Conservation (phyloP, 2,113 vertebrate species). For the Jaculus jaculus region DNA sequence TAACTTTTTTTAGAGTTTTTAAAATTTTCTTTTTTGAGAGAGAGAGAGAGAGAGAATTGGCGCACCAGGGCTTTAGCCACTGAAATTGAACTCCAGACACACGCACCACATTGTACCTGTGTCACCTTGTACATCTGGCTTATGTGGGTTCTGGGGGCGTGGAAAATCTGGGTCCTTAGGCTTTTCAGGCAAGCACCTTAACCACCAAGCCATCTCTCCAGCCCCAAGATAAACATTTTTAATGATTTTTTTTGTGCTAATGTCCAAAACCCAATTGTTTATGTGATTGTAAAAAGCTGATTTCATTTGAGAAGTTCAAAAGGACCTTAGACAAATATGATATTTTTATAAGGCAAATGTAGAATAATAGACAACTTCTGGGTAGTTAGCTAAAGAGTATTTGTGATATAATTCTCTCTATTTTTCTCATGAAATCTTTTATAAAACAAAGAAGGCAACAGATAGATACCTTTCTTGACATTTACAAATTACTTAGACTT, state of each 20-base stretch:
- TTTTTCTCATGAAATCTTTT: not conserved
- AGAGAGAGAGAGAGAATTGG: no score
- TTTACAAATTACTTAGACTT: rapidly evolving
- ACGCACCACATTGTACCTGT: no score
- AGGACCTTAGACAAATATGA: not conserved
- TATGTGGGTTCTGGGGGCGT: no score
- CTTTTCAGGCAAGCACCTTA: no score
- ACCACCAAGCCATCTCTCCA: no score
- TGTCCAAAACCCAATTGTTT: not conserved
- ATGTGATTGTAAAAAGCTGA: rapidly evolving
- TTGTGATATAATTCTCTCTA: rapidly evolving
- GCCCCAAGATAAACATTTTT: not conserved
- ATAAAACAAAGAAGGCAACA: rapidly evolving
- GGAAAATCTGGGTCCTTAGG: no score
- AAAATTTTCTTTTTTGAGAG: no score
- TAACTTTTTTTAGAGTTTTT: no score
- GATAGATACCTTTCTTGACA: rapidly evolving
- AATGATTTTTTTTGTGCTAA: not conserved
- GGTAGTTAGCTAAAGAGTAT: rapidly evolving
- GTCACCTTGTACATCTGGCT: no score
- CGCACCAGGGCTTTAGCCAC: no score
- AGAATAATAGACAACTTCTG: no score
- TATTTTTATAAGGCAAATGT: not conserved
- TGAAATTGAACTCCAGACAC: no score
- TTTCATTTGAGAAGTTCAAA: not conserved